These are phyloP conservation scores for Anoplophora glabripennis DNA, from an alignment of 1,140 invertebrate genomes.

Conservation along the genomic window DNA sequence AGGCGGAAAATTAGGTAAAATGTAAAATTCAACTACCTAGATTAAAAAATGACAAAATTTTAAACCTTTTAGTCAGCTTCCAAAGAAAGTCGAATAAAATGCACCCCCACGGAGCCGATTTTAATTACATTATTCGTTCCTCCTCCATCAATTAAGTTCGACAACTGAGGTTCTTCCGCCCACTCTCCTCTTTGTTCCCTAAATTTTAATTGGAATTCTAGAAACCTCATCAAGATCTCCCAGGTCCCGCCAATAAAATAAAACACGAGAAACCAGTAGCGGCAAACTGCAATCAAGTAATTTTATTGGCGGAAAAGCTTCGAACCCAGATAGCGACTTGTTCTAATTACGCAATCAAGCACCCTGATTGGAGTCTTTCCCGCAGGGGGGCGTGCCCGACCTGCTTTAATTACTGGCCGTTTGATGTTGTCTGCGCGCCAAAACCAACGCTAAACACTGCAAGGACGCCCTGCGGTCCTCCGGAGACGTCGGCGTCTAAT, in stretches of 20 bases:
- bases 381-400: slow-evolving; percentile 23
- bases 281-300: slow-evolving; percentile 24
- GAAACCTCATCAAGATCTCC: neutral
- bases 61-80: no score
- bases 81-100: no score
- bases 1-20: no score
- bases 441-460: neutral
- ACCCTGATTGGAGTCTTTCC: slow-evolving; percentile 31
- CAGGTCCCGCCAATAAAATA: slow-evolving; percentile 12
- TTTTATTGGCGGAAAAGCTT: slow-evolving; percentile 30
- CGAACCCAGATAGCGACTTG: slow-evolving; percentile 36
- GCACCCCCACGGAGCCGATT: no score
- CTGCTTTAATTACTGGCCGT: slow-evolving; percentile 40
- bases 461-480: neutral
- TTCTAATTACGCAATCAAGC: slow-evolving; percentile 43
- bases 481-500: neutral
- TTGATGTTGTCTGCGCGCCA: neutral
- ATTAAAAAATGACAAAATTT: no score
- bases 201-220: slow-evolving; percentile 2
- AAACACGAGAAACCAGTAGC: slow-evolving; percentile 20
- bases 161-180: no score
- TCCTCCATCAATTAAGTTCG: no score
- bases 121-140: no score
- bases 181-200: neutral
- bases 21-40: no score